phyloP scores from a whole-genome alignment of 2,888 invertebrate genomes.

The Caenorhabditis sulstoni region DNA sequence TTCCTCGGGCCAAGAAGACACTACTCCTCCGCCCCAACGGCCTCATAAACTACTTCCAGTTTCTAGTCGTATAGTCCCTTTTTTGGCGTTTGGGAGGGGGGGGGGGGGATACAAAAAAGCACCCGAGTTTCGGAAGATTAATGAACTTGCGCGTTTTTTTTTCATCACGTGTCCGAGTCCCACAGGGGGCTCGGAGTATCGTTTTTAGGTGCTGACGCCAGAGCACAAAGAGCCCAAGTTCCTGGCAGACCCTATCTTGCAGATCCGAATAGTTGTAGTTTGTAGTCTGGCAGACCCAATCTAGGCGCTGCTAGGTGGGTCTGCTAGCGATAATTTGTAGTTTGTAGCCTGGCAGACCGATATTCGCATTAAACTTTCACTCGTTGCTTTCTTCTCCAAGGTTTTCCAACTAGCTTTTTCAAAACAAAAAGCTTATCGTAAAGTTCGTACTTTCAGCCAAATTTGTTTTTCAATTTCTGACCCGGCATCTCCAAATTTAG shows the following conservation, averaged over 20 bases:
- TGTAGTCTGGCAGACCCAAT: constrained; percentile 22
- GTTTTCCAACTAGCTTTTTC: too few relatives aligned
- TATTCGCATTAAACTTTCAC: too few relatives aligned
- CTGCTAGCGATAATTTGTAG: constrained; percentile 17
- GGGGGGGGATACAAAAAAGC: neutral
- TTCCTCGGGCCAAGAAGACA: constrained; percentile 1
- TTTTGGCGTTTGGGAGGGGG: neutral
- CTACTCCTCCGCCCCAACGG: constrained; percentile 23
- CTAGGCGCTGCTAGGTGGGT: too few relatives aligned
- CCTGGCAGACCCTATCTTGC: too few relatives aligned
- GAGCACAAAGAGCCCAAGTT: too few relatives aligned
- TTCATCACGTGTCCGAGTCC: neutral
- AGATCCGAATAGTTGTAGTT: neutral
- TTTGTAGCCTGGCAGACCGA: constrained; percentile 15
- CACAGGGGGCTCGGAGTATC: neutral
- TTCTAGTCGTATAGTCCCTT: constrained; percentile 9
- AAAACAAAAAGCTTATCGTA: neutral
- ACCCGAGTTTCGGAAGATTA: neutral
- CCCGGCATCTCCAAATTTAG: too few relatives aligned
- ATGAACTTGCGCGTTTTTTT: neutral
- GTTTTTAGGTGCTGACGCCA: too few relatives aligned
- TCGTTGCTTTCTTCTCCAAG: too few relatives aligned
- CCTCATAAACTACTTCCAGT: constrained; percentile 47
- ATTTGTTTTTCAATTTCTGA: neutral
- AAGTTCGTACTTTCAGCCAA: neutral